phyloP scores from a whole-genome alignment of 2,797 vertebrate genomes.

The Chrysolophus pictus region DNA sequence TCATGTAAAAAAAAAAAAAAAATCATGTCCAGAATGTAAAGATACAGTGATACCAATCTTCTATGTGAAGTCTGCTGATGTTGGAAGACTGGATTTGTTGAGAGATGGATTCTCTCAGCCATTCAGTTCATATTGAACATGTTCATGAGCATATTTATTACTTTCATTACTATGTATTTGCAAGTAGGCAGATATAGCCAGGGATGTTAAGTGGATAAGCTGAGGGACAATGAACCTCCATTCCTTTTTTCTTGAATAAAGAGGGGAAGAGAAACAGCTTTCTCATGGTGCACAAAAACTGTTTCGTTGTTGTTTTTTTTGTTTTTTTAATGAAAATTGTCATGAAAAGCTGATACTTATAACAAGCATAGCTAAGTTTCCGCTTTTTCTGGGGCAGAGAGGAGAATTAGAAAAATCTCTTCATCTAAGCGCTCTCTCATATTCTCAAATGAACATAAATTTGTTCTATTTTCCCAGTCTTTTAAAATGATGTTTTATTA shows the following conservation, averaged over 20 bases:
- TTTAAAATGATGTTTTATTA: background rate
- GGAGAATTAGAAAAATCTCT: background rate
- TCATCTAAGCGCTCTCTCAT: background rate
- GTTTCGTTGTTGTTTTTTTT: background rate
- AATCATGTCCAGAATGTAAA: background rate
- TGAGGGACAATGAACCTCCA: background rate
- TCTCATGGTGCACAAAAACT: background rate
- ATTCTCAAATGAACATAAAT: background rate
- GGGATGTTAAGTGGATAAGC: background rate
- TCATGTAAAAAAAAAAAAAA: background rate
- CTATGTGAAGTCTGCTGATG: background rate
- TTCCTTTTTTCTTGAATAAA: background rate
- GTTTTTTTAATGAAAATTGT: background rate
- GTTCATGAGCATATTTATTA: accelerated
- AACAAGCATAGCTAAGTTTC: background rate
- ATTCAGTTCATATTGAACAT: background rate
- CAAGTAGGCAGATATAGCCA: background rate
- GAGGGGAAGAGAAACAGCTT: background rate
- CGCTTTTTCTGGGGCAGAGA: background rate
- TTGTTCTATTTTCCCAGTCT: background rate
- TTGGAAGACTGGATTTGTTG: background rate
- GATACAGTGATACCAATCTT: background rate
- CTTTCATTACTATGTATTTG: background rate
- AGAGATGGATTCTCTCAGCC: background rate
- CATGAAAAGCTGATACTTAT: background rate